Conservation (phyloP, 2,113 vertebrate species). For the Barnardius zonarius region DNA sequence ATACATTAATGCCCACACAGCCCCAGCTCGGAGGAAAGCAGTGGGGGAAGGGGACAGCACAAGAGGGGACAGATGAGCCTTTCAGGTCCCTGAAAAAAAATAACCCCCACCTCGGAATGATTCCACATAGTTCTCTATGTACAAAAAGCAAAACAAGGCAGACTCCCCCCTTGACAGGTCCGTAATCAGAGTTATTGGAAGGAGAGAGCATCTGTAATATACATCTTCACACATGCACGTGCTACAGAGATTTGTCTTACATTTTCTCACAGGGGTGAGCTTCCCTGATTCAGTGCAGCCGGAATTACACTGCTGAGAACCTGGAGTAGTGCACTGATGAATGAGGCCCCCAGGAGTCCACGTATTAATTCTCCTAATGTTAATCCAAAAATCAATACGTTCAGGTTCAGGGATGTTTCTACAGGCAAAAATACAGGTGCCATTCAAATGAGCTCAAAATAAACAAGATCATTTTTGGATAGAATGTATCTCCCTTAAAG, state of each 20-base stretch:
- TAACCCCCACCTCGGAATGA: background rate
- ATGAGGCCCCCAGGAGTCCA: background rate
- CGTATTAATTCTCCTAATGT: background rate
- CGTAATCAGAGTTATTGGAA: background rate
- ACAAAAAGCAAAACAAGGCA: background rate
- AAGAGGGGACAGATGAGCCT: background rate
- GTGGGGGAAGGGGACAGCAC: background rate
- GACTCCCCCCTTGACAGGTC: background rate
- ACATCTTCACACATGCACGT: rapidly evolving
- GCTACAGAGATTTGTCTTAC: background rate
- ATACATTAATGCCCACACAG: background rate
- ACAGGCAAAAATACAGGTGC: background rate
- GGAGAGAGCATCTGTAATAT: background rate
- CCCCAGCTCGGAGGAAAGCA: background rate
- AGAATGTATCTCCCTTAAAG: background rate
- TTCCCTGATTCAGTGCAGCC: rapidly evolving
- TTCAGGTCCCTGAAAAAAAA: background rate
- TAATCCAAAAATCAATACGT: background rate
- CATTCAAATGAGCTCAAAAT: background rate
- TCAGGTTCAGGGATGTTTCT: background rate
- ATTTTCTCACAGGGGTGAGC: background rate
- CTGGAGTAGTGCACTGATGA: background rate
- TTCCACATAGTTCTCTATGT: background rate
- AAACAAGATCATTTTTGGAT: background rate
- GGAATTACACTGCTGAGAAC: background rate